These are phyloP conservation scores for Crotalus viridis DNA, from an alignment of 2,113 vertebrate genomes.

Conservation along the genomic window DNA sequence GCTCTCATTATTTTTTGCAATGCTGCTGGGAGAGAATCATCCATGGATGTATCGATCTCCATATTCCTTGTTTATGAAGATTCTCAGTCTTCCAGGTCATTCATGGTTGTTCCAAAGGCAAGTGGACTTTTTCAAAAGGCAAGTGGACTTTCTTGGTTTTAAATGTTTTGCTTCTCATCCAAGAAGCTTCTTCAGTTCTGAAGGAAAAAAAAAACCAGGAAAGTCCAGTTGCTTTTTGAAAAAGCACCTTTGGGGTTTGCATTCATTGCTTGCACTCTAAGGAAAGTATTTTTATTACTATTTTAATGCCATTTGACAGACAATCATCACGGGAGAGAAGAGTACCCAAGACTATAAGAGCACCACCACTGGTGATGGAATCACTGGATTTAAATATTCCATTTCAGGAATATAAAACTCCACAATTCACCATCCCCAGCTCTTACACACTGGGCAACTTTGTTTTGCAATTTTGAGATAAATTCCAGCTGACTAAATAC, in stretches of 20 bases:
- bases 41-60: not conserved
- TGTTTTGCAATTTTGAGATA: conserved; percentile 79
- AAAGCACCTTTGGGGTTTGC: too few species aligned
- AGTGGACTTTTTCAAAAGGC: too few species aligned
- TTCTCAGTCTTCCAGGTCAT: not conserved
- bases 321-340: conserved; percentile 77
- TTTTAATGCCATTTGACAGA: conserved; percentile 86
- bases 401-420: conserved; percentile 68
- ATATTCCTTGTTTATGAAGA: not conserved
- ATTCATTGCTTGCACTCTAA: conserved; percentile 42
- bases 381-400: conserved; percentile 74
- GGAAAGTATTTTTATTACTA: conserved; percentile 71
- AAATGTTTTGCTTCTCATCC: too few species aligned
- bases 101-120: too few species aligned
- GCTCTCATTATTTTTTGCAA: not conserved
- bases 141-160: too few species aligned
- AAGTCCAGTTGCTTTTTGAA: too few species aligned
- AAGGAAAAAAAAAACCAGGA: too few species aligned
- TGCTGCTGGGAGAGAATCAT: not conserved
- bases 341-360: conserved; percentile 68
- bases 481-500: conserved; percentile 53
- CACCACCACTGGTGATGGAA: conserved; percentile 71
- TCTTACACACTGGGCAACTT: conserved; percentile 76
- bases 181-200: too few species aligned
- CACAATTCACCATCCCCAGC: conserved; percentile 78